phyloP scores from a whole-genome alignment of 2,113 vertebrate species.

The human (Homo sapiens) region GRCh38 chr4:161283501-161284000 shows the following conservation, averaged over 20 bases:
- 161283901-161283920: not conserved
- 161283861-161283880: not conserved
- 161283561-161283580: not conserved
- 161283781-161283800: not conserved
- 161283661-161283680: not conserved
- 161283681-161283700: not conserved
- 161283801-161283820: not conserved
- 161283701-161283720: not conserved
- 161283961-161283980: not conserved
- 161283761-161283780: not conserved
- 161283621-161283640: not conserved
- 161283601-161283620: not conserved
- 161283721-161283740: not conserved
- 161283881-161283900: not conserved
- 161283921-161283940: not conserved
- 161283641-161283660: not conserved
- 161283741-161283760: not conserved
- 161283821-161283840: not conserved
- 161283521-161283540: not conserved
- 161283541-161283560: not conserved
- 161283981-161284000: not conserved
- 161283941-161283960: not conserved
- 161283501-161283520: not conserved
- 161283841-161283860: not conserved
- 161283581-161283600: not conserved